Evolutionary conservation across 2,797 vertebrate species (phyloP), one percentile per base, ranked within the genome.

Genomic region (Thamnophis elegans): DNA sequence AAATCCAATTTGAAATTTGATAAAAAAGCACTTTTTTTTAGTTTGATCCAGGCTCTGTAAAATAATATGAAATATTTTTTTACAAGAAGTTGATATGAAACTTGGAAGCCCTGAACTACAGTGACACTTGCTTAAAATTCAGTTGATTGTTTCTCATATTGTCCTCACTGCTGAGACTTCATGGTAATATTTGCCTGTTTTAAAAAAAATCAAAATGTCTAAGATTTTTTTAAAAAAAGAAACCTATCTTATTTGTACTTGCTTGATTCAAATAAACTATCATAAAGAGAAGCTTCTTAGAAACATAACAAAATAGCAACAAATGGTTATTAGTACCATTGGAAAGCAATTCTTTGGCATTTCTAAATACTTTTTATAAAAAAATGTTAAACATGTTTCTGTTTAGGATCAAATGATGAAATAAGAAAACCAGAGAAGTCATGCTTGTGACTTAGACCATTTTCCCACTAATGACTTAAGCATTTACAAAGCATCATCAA

Each of bases 1-100:
- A 7, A 96, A 93, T 90, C 92, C 1, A 94, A 22, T 82, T 93
- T 90, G n/a, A 96, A 95, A 95, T 90, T 60, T 96, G 53, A 94
- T 91, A 93, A 94, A 85, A 85, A 7, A 89, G 32, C 1, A 13
- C 12, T 92, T 92, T 85, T 56, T 91, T 82, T 47, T 12, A 18
- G 51, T 87, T 9, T 91, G n/a, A 86, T 94, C 94, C 93, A 32
- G 56, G 94, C 68, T 5, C 54, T 68, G 59, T 4, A 92, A 51
- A 91, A 95, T 91, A 93, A 94, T 73, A 51, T 95, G 95, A 89
- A 0, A 68, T 88, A 28, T 0, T 59, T 88, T 92, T 89, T 93
- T 4, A 89, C n/a, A 32, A 78, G 22, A 91, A 85, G 22, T 93
- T 91, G 93, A 95, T 92, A 95, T 91, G 82, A 95, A 87, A 93